phyloP scores from a whole-genome alignment of 2,113 vertebrate genomes.

The Ovibos moschatus region DNA sequence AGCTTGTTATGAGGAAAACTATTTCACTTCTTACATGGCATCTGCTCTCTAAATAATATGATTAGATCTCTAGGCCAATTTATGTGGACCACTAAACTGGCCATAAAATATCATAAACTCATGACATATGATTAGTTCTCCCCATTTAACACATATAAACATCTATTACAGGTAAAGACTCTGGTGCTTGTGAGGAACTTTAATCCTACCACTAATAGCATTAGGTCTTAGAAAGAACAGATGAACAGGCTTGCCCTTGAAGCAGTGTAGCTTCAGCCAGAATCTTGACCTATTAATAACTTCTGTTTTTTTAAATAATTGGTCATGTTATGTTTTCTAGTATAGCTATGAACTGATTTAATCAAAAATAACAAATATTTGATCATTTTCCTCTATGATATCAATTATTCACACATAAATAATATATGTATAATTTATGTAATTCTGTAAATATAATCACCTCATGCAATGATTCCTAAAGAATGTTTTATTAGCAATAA shows the following conservation, averaged over 20 bases:
- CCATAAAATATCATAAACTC: conserved; percentile 29
- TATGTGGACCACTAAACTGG: conserved; percentile 7
- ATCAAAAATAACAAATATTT: neutral
- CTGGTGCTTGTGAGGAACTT: neutral
- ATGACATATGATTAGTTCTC: neutral
- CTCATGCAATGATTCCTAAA: neutral
- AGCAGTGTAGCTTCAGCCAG: neutral
- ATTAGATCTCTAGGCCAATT: neutral
- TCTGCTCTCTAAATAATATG: conserved; percentile 36
- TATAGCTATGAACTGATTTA: neutral
- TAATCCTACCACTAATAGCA: neutral
- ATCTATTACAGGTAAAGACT: neutral
- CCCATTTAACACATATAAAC: neutral
- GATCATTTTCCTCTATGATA: neutral
- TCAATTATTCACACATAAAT: neutral
- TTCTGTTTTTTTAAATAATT: neutral
- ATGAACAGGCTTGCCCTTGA: neutral
- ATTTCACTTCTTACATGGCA: neutral
- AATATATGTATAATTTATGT: neutral
- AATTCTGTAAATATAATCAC: neutral
- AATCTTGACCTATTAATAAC: neutral
- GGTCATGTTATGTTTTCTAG: neutral
- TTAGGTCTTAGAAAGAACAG: neutral
- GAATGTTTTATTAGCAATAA: neutral
- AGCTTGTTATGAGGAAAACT: neutral